Base-by-base conservation (phyloP, 2,797 vertebrate genomes). In the Lacerta agilis region DNA sequence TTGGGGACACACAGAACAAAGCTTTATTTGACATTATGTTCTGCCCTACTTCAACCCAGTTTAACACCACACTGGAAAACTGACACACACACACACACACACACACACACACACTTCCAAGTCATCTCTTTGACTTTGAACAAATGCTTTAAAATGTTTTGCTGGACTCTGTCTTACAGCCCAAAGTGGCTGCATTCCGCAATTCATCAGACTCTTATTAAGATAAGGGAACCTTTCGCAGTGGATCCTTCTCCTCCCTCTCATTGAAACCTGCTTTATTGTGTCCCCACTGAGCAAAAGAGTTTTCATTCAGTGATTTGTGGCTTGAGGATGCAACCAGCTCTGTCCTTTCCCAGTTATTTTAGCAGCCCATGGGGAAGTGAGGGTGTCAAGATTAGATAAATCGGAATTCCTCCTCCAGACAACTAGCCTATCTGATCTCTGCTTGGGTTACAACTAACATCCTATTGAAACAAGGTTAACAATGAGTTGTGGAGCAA, bases 361-460 rank as follows among this genome's bases (percentile, higher is more conserved):
- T 89, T 61, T 90, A 83, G 88, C 77, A 93, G 89, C 36, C 88
- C 66, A 8, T 0, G 86, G 88, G 89, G 72, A 93, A 93, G 89
- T 88, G 90, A 94, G 83, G 92, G 91, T 91, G 91, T 93, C 90
- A 96, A 89, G 90, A 96, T 94, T 87, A 96, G 94, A 95, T 94
- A 96, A 93, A 90, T 75, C 67, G 79, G 85, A 93, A 94, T 93
- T 95, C 91, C 88, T 93, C 79, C 89, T 86, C 36, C 2, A 2
- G 89, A 88, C 88, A 92, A 83, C 23, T 10, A 13, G 36, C 3
- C 0, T 91, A 87, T 90, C 87, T 91, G 89, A 94, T 94, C 87
- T 92, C 86, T 90, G 92, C 93, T 94, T 94, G 86, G 76, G 88
- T 89, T 87, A 86, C 90, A 85, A 61, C n/a, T 75, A 80, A 85